Base-by-base conservation (phyloP, 2,113 vertebrate species). In the Oryzias woworae region DNA sequence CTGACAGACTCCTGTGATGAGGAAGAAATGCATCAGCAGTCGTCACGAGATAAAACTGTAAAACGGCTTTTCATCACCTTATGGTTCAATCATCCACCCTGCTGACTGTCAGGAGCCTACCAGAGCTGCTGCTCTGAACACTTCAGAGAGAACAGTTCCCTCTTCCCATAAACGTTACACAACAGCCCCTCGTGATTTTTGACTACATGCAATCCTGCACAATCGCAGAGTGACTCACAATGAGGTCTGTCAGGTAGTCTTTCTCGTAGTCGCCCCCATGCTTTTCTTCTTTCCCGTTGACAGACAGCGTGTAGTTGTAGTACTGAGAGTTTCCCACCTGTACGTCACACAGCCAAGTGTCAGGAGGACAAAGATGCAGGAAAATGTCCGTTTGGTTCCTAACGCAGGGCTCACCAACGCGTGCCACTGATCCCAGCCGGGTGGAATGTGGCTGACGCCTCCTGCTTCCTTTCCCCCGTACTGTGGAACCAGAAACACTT, bases 221-320 rank as follows among this genome's bases (percentile, higher is more conserved):
- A 58, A 53, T 61, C 16, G 31, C 49, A 18, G 18, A 1, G 10
- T 1, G 28, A 86, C 91, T 90, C 47, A 93, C 92, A 4, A 93
- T 87, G 53, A 93, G 89, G 73, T 93, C 90, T 0, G 93, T 93
- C 43, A 94, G 86, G 78, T 94, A 94, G 74, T 94, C 92, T 59
- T 84, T 75, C 3, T 86, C 75, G 46, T 93, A 93, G 26, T 15
- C 64, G 71, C 92, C 89, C 0, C 81, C 77, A 15, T 94, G 93
- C 26, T 78, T 78, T 23, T 93, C 92, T 23, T 84, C 85, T 47
- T 84, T 85, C 12, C 92, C 92, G 53, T 94, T 92, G 41, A 87
- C 88, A 0, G 92, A 94, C 3, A 94, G 88, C 0, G 88, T 90
- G 83, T 94, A 94, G 86, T 93, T 94, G 80, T 93, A 94, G 80